Base-by-base conservation (phyloP, 2,113 vertebrate species). In the Trichomycterus rosablanca region DNA sequence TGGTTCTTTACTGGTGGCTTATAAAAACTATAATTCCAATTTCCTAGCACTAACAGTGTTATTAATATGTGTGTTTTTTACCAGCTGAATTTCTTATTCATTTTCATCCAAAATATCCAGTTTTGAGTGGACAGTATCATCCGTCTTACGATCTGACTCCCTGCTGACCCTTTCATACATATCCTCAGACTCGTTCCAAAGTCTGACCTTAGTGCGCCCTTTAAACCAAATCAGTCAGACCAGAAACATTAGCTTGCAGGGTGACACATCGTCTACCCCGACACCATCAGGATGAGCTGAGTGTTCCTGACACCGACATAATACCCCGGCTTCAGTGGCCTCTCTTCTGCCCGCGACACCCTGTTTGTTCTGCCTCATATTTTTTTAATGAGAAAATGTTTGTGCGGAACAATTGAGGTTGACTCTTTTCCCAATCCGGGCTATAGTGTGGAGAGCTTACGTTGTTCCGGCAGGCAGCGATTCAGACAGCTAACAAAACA, bases 401-500 rank as follows among this genome's bases (percentile, higher is more conserved):
- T 89, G 85, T 81, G 81, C 78, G 87, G 93, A 92, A 93, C 91
- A 91, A 91, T 92, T 80, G 82, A 35, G 85, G 85, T 83, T 86
- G 88, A 88, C 88, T 90, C 86, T 89, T 85, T 84, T 74, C 80
- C 86, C 90, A 87, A 89, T 89, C 89, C 90, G 56, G 80, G 72
- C 81, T 86, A 89, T 89, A 93, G 90, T 90, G 85, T 83, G 74
- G 86, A 83, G 86, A 89, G 92, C 86, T 92, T 92, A 93, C 78
- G 79, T 32, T 79, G 89, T 92, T 95, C 93, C 91, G 90, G 91
- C 87, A 86, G 82, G 88, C 84, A 80, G 87, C 87, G 85, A 89
- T 90, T 91, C 90, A 94, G 91, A 93, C 89, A 61, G 86, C 90
- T 89, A 92, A 94, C 90, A 93, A 92, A 93, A 93, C 90, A 90